Evolutionary conservation across 1,140 invertebrate species (phyloP), one percentile per base, ranked within the genome.

Genomic region (Drosophila nikananu): DNA sequence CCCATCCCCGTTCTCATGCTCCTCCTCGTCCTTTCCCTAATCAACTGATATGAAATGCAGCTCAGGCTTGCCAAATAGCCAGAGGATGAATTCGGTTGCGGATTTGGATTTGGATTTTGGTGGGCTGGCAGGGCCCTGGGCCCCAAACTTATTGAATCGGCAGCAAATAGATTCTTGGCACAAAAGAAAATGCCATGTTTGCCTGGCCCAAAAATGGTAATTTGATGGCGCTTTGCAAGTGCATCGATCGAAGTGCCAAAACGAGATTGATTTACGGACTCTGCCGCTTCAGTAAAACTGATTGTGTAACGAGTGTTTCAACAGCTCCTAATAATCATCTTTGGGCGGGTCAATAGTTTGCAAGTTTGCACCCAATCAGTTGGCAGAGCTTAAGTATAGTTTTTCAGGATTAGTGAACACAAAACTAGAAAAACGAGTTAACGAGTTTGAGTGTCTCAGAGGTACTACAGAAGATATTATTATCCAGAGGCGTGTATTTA

Each of bases 1-100:
- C 21, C 32, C 65, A 23, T 37, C 32, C 8, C 48, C 21, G 30
- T 48, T 21, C 46, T 17, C 21, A 12, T 39, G 12, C 51, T 58
- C 19, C 35, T 76, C 48, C 32, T 80, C 39, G 60, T 49, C 60
- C 48, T 35, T 61, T 59, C 66, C 65, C 64, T 80, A 84, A 84
- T 81, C 73, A 86, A 86, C 75, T 79, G 78, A 76, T 86, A 67
- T 70, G 77, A 73, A 77, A 84, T 86, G 82, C 82, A 81, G 73
- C 72, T 52, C 77, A 84, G 71, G 63, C 72, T 51, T 68, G 73
- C 46, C 73, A 77, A 81, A 72, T 41, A 54, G 74, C 61, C 74
- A 17, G 48, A 41, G 55, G 42, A 51, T 25, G 35, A 21, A 25
- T 39, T 57, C 9, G 54, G 54, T 15, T 21, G 6, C 27, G 52